phyloP scores from a whole-genome alignment of 37 sponge, comb jelly and placozoan species.

The Spongilla lacustris region DNA sequence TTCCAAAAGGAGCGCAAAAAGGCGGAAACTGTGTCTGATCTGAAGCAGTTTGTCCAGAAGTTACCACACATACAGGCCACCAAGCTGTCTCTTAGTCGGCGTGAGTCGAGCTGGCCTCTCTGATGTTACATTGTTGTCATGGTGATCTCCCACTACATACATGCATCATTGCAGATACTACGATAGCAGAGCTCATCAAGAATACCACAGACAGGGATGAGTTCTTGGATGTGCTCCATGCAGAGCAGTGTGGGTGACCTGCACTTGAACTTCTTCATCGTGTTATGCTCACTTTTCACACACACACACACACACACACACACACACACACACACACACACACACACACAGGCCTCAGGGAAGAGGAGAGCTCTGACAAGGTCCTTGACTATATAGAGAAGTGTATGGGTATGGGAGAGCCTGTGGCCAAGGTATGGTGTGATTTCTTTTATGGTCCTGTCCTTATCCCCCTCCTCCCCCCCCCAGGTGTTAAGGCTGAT shows the following conservation, averaged over 20 bases:
- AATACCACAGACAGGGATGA: constrained; percentile 53
- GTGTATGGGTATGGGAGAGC: constrained; percentile 44
- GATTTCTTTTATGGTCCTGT: background rate
- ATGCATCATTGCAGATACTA: constrained; percentile 67
- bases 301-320: background rate
- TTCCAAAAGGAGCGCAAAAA: constrained; percentile 52
- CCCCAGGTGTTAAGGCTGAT: constrained; percentile 84
- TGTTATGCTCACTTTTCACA: background rate
- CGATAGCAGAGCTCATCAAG: constrained; percentile 88
- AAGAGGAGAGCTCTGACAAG: constrained; percentile 46
- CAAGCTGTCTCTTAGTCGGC: constrained; percentile 78
- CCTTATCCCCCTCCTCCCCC: too few species aligned
- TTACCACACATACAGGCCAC: constrained; percentile 91
- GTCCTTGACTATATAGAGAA: constrained; percentile 43
- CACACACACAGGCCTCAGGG: constrained; percentile 35
- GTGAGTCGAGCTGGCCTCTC: constrained; percentile 38
- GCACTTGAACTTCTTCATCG: background rate
- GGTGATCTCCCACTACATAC: too few species aligned
- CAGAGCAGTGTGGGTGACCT: constrained; percentile 77
- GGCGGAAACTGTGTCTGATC: constrained; percentile 85
- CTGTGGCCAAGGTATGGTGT: constrained; percentile 30
- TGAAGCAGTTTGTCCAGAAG: constrained; percentile 95
- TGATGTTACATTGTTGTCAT: too few species aligned
- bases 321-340: constrained; percentile 27
- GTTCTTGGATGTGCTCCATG: constrained; percentile 70